Percentiles rank a stretch among this genome's conserved stretches.
Evolutionary conservation across 2,113 vertebrate genomes (phyloP).

Genomic region (Cochlearius cochlearius): DNA sequence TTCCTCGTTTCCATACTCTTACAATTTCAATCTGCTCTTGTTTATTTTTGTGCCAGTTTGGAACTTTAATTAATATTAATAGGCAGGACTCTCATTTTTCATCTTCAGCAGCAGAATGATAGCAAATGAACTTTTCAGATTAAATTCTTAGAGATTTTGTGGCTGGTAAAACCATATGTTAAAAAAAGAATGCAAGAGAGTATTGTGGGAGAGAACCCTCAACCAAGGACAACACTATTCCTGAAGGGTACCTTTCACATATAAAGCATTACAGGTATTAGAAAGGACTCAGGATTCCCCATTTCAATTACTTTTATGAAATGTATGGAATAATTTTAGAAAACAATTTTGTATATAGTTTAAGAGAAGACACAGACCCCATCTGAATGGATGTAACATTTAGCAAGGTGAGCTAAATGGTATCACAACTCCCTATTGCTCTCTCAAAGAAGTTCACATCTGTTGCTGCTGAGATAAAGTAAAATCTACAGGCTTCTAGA

Average conservation of each 20-base stretch:
- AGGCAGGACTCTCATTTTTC: neutral
- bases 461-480: neutral
- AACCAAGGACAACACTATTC: neutral
- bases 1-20: neutral
- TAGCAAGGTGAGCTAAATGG: neutral
- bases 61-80: neutral
- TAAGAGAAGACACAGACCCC: neutral
- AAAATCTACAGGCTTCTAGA: neutral
- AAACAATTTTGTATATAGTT: neutral
- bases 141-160: neutral
- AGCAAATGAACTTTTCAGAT: neutral
- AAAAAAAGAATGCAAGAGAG: neutral
- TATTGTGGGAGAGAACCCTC: neutral
- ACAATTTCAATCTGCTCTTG: neutral
- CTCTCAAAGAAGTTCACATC: neutral
- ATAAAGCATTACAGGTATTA: neutral
- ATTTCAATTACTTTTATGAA: neutral
- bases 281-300: neutral
- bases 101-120: neutral
- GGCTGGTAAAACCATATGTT: neutral
- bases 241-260: neutral
- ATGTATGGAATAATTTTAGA: neutral
- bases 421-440: neutral
- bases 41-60: neutral
- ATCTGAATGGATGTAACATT: neutral